Base-by-base conservation (phyloP, 2,113 vertebrate genomes). In the Trematocara zebra region DNA sequence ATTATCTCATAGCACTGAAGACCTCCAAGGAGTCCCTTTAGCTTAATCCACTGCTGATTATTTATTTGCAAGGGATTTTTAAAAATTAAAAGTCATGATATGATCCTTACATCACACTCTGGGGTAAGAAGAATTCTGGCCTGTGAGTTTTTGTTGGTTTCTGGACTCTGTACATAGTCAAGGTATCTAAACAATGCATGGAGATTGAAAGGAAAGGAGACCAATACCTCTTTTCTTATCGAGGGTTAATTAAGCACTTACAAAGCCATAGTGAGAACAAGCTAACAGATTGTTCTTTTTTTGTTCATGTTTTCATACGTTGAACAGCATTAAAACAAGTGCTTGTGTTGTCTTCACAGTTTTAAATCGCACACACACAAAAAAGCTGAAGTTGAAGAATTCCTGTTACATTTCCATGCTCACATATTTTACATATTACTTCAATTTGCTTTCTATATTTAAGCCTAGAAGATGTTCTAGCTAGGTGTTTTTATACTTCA, bases 361-460 rank as follows among this genome's bases (percentile, higher is more conserved):
- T 49, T 81, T 84, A 64, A 64, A 64, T 64, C 20, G 35, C 82
- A 11, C 42, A 33, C 26, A 74, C 23, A n/a, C 23, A 76, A 8
- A 31, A 35, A 83, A 81, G 44, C 53, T 76, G 3, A 67, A 53
- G 35, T 61, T 52, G 35, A 47, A 76, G 3, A 23, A 56, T 59
- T 80, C n/a, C 26, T 44, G 10, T 85, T 67, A 84, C 20, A 52
- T 90, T 89, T 69, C 18, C 10, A 72, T 9, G n/a, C 7, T 67
- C 28, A 83, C 10, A 8, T 83, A 47, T 78, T 82, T 89, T 61
- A 17, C 54, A 83, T 79, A 18, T 74, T 89, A 20, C 7, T 86
- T 88, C 90, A 67, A 89, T 84, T 92, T 92, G 88, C 5, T 93
- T 91, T 52, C n/a, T 79, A 80, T 87, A 90, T 93, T 90, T 87